Evolutionary conservation across 2,113 vertebrate genomes (phyloP).

Genomic region (Eidolon helvum): DNA sequence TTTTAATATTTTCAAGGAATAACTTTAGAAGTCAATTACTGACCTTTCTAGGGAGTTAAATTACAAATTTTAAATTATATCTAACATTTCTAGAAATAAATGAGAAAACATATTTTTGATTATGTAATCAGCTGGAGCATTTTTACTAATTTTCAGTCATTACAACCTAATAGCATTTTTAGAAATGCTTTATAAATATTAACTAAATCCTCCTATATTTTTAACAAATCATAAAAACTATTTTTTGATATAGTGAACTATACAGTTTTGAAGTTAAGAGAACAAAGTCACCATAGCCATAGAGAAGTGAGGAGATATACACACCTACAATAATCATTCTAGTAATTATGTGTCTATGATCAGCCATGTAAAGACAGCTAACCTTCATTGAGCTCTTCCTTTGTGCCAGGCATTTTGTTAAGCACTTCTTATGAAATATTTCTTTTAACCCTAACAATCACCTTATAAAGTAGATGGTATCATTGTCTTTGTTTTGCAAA

Average conservation of each 20-base stretch:
- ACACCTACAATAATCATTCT: not conserved
- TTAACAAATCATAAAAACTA: constrained; percentile 1
- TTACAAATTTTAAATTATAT: constrained; percentile 31
- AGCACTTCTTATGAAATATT: not conserved
- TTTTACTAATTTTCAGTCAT: constrained; percentile 45
- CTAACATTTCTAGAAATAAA: constrained; percentile 52
- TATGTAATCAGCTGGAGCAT: not conserved
- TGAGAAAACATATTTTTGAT: not conserved
- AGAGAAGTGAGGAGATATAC: not conserved
- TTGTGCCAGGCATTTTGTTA: not conserved
- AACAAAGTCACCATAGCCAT: not conserved
- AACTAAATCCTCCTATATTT: constrained; percentile 15
- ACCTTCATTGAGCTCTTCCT: not conserved
- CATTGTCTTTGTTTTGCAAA: not conserved
- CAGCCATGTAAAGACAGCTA: not conserved
- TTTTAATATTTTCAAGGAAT: constrained; percentile 19
- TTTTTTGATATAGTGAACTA: not conserved
- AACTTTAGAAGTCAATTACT: constrained; percentile 32
- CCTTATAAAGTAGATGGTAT: not conserved
- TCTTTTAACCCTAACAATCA: not conserved
- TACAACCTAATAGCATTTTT: constrained; percentile 8
- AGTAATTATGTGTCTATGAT: not conserved
- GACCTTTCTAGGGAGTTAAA: not conserved
- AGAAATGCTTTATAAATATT: constrained; percentile 39
- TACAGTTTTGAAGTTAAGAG: not conserved